Percentiles rank a stretch among this genome's conserved stretches.
These are phyloP conservation scores for Pempheris klunzingeri DNA, from an alignment of 2,797 vertebrate species.

Conservation along the genomic window DNA sequence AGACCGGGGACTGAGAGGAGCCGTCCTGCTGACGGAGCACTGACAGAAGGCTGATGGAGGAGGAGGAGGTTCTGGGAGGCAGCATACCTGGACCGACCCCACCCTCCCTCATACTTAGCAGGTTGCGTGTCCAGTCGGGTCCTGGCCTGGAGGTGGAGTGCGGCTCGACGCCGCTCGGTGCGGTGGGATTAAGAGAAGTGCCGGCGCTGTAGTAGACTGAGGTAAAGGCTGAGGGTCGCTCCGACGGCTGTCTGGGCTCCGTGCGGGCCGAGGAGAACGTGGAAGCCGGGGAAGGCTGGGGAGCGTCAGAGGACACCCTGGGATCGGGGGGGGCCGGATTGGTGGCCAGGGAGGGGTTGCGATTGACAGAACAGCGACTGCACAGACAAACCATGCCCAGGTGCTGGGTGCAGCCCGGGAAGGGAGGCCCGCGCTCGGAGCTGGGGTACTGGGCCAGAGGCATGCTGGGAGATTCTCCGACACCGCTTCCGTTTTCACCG, in stretches of 20 bases:
- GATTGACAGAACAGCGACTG: slow-evolving; percentile 91
- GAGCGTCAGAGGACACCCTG: slow-evolving; percentile 74
- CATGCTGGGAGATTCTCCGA: slow-evolving; percentile 86
- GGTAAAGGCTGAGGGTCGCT: slow-evolving; percentile 96
- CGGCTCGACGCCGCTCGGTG: slow-evolving; percentile 83
- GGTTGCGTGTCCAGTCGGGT: slow-evolving; percentile 91
- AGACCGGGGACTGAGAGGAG: slow-evolving; percentile 93
- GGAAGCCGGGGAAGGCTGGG: slow-evolving; percentile 84
- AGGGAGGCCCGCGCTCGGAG: slow-evolving; percentile 87
- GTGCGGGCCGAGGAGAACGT: slow-evolving; percentile 94
- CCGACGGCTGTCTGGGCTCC: slow-evolving; percentile 91
- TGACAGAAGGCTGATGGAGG: slow-evolving; percentile 94
- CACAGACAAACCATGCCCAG: slow-evolving; percentile 97
- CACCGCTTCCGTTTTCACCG: slow-evolving; percentile 44
- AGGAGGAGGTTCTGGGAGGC: slow-evolving; percentile 96
- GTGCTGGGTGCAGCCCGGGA: slow-evolving; percentile 95
- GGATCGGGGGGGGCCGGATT: slow-evolving; percentile 83
- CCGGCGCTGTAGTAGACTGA: slow-evolving; percentile 95
- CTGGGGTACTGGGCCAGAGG: slow-evolving; percentile 91
- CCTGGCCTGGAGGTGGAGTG: slow-evolving; percentile 37
- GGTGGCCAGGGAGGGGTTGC: slow-evolving; percentile 83
- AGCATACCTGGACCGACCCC: slow-evolving; percentile 86
- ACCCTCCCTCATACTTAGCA: slow-evolving; percentile 90
- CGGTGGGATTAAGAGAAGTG: slow-evolving; percentile 88
- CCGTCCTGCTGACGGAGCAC: slow-evolving; percentile 95